A percentile compares a stretch with the other conserved stretches of the same genome.
Conservation (phyloP, 2,113 vertebrate species). For the Sminthopsis crassicaudata region DNA sequence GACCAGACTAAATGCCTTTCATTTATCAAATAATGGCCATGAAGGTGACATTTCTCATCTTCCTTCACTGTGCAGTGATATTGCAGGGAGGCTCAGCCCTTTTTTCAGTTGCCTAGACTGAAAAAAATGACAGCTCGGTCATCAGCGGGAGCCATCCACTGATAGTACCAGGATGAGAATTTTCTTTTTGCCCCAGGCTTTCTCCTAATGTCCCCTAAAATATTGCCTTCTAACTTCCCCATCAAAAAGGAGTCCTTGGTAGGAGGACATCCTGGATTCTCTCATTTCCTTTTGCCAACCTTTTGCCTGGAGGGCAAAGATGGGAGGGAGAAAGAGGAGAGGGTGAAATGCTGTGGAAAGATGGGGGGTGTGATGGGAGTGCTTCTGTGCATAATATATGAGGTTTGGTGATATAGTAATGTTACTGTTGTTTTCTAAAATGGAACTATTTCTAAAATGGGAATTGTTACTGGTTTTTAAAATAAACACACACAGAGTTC, state of each 20-base stretch:
- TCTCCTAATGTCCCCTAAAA: rapidly evolving
- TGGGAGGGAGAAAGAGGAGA: neutral
- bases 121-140: neutral
- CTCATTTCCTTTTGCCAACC: neutral
- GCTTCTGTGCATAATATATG: neutral
- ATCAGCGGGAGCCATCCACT: neutral
- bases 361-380: neutral
- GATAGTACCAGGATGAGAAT: neutral
- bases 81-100: neutral
- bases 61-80: neutral
- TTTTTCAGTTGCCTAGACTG: conserved; percentile 5
- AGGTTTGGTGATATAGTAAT: neutral
- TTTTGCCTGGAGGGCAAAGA: conserved; percentile 16
- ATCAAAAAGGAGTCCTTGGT: neutral
- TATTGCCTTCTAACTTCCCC: neutral
- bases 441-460: too few relatives aligned
- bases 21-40: conserved; percentile 38
- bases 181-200: neutral
- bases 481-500: neutral
- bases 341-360: neutral
- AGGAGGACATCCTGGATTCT: neutral
- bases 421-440: neutral
- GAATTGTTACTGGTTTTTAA: neutral
- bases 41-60: conserved; percentile 50
- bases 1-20: conserved; percentile 36